Evolutionary conservation across 2,888 invertebrate species (phyloP).

Genomic region (Leucania comma): DNA sequence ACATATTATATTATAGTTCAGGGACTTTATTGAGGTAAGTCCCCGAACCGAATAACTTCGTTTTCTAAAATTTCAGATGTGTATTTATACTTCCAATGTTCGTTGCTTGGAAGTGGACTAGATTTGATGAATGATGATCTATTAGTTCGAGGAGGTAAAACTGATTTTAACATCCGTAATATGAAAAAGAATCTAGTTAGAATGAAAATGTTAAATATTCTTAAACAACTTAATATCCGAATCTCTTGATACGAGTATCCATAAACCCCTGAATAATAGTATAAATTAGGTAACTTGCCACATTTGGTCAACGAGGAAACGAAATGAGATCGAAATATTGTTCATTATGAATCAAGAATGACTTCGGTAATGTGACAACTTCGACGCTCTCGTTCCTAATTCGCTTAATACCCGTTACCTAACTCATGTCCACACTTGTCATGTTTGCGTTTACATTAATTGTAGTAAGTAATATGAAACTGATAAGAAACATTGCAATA

Average conservation of each 20-base stretch:
- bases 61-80: neutral
- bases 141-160: neutral
- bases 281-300: slow-evolving; percentile 10
- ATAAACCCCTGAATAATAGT: neutral
- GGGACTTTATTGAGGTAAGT: slow-evolving; percentile 14
- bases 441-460: slow-evolving; percentile 70
- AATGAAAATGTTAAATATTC: neutral
- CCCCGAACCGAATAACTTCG: neutral
- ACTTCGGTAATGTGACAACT: slow-evolving; percentile 3
- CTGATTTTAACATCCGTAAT: neutral
- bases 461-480: slow-evolving; percentile 70
- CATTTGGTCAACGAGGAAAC: neutral
- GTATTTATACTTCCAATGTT: neutral
- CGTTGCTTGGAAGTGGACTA: neutral
- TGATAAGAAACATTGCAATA: slow-evolving; percentile 81
- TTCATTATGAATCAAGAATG: neutral
- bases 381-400: slow-evolving; percentile 30
- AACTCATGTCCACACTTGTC: slow-evolving; percentile 67
- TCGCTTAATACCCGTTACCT: slow-evolving; percentile 52
- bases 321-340: slow-evolving; percentile 15
- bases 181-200: neutral
- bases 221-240: too few relatives aligned
- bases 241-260: neutral
- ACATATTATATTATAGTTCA: neutral
- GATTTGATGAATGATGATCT: neutral